Evolutionary conservation across 2,888 invertebrate genomes (phyloP), one percentile per base, ranked within the genome.

Genomic region (Gandaritis pyraliata): DNA sequence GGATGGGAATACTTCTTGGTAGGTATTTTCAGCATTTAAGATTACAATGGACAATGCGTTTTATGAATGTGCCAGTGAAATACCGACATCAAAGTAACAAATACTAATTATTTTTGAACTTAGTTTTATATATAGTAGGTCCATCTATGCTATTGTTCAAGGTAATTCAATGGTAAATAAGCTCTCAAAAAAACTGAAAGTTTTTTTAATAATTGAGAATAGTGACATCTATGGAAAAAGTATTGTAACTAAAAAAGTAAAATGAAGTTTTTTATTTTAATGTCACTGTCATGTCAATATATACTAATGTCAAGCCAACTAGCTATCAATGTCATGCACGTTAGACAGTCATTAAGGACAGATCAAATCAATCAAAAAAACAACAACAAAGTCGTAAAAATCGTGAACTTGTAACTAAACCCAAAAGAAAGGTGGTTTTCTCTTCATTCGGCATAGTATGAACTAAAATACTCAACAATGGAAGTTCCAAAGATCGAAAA

Each of bases 401-500:
- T 36, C 8, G 38, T 12, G 16, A 36, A 45, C 11, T 45, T 1
- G n/a, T 50, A 7, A 38, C 29, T 49, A 41, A 13, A 8, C 29
- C 1, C 15, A 13, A 12, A 47, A 53, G 29, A 16, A 41, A 52
- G 11, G 50, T 41, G 6, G 36, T 58, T 58, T 33, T 29, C 4
- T 15, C 30, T 3, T 33, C 5, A 6, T 36, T 52, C 30, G 13
- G 13, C 39, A n/a, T 60, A 55, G 10, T 57, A 65, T 65, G 61
- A 55, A 45, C 38, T 62, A 61, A 49, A 56, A 54, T 41, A 49
- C 41, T 47, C 49, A 61, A 73, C 16, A 51, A 90, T 89, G 89
- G 87, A 90, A 63, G 58, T 80, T 18, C 71, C 74, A 50, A 79
- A 77, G 69, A 72, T 70, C 30, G 81, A 78, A 23, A 84, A 85